Base-by-base conservation (phyloP, 2,113 vertebrate species). In the Poecile atricapillus region DNA sequence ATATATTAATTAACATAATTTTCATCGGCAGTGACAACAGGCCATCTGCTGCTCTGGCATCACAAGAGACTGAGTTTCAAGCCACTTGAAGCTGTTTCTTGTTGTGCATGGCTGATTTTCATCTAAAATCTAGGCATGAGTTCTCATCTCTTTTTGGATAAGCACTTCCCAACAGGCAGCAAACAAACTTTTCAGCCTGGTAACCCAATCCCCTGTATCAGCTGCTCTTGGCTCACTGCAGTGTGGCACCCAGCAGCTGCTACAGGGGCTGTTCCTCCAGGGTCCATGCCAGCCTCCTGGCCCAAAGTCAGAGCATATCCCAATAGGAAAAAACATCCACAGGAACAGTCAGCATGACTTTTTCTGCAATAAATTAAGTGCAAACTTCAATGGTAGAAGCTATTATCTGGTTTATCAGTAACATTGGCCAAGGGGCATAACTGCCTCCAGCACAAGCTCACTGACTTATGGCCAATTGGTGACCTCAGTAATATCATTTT, bases 1-100 rank as follows among this genome's bases (percentile, higher is more conserved):
- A 96, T 86, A 83, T 90, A 96, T 95, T 96, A 96, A 97, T 97
- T 97, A 97, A 91, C 94, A 93, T 60, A 90, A 92, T 93, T 93
- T 97, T 96, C 63, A 73, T 96, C 70, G 52, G 63, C 52, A 22
- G 68, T 91, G 95, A 97, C 96, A 97, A 96, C 88, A 73, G 64
- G 59, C 96, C 96, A 97, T 97, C 97, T 97, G 96, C 87, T 95
- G 13, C 70, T 76, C 83, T 95, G 91, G 92, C 91, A 94, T 46
- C 79, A 41, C 20, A 5, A 93, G 62, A 93, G 73, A 58, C 63
- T 52, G 75, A 59, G 68, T 88, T 94, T 80, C 78, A 85, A 89
- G 76, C 49, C 78, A 75, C 39, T 79, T 88, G 50, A 49, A 85
- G 65, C 77, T 47, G 82, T 67, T 70, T 47, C 79, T 69, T 71